Conservation (phyloP, 2,797 vertebrate genomes). For the Hydrolagus colliei region DNA sequence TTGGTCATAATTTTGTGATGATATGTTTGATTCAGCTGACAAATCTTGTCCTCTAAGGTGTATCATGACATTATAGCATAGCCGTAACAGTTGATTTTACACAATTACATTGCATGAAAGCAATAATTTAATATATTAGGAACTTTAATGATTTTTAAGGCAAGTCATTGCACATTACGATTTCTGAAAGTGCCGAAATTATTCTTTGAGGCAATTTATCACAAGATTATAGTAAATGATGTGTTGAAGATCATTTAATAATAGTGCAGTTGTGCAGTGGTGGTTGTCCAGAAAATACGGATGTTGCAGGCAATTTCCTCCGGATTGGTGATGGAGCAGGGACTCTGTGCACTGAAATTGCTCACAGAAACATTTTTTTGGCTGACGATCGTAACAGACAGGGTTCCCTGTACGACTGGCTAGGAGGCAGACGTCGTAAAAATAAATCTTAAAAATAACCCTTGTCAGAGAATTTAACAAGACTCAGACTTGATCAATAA, state of each 20-base stretch:
- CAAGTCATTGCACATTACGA: slow-evolving; percentile 44
- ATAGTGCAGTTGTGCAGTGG: slow-evolving; percentile 34
- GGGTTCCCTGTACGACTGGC: not conserved
- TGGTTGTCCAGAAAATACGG: slow-evolving; percentile 27
- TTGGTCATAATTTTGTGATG: slow-evolving; percentile 41
- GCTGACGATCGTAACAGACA: not conserved
- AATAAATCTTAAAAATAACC: not conserved
- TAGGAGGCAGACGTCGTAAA: not conserved
- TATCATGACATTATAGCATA: slow-evolving; percentile 32
- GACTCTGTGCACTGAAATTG: not conserved
- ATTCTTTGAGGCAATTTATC: slow-evolving; percentile 55
- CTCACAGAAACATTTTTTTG: not conserved
- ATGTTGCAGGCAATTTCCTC: not conserved
- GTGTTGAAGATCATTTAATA: slow-evolving; percentile 53
- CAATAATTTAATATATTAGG: slow-evolving; percentile 48
- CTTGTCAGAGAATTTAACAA: not conserved
- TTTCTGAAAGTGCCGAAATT: slow-evolving; percentile 47
- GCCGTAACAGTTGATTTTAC: slow-evolving; percentile 34
- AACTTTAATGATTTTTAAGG: slow-evolving; percentile 45
- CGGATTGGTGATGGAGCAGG: not conserved
- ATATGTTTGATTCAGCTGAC: slow-evolving; percentile 38
- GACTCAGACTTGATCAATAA: not conserved
- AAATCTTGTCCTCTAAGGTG: slow-evolving; percentile 38
- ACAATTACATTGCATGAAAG: slow-evolving; percentile 33
- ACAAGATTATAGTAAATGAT: slow-evolving; percentile 50